Conservation (phyloP, 2,888 invertebrate genomes). For the Seira musarum region DNA sequence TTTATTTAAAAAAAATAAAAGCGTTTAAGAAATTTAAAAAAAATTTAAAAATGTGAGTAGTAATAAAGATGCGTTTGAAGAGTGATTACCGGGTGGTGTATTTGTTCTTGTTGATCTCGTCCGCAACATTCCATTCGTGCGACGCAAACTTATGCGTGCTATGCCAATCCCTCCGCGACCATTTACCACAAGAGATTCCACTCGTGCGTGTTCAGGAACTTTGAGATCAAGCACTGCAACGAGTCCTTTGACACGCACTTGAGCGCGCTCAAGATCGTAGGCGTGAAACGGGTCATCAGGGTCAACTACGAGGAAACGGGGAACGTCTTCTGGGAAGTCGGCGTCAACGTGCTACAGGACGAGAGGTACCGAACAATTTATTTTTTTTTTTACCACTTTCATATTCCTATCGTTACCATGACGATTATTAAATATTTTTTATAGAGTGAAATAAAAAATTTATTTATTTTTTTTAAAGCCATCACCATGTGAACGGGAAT, state of each 20-base stretch:
- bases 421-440: too few species aligned
- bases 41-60: too few species aligned
- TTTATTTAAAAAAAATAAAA: too few species aligned
- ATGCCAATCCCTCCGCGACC: conserved; percentile 25
- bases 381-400: too few species aligned
- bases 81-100: too few species aligned
- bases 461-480: conserved; percentile 23
- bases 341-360: conserved; percentile 23
- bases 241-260: conserved; percentile 15
- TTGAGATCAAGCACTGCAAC: conserved; percentile 30
- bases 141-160: conserved; percentile 29
- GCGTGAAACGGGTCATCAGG: conserved; percentile 29
- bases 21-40: too few species aligned
- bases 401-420: too few species aligned
- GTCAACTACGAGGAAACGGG: conserved; percentile 27
- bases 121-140: background rate
- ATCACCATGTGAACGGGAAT: conserved; percentile 14
- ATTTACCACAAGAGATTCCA: conserved; percentile 20
- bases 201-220: conserved; percentile 27
- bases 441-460: too few species aligned
- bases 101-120: background rate
- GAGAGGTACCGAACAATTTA: background rate
- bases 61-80: too few species aligned
- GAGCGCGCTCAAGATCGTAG: conserved; percentile 13
- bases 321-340: conserved; percentile 21